These are phyloP conservation scores for Lithosia quadra DNA, from an alignment of 2,888 invertebrate genomes.

Conservation along the genomic window DNA sequence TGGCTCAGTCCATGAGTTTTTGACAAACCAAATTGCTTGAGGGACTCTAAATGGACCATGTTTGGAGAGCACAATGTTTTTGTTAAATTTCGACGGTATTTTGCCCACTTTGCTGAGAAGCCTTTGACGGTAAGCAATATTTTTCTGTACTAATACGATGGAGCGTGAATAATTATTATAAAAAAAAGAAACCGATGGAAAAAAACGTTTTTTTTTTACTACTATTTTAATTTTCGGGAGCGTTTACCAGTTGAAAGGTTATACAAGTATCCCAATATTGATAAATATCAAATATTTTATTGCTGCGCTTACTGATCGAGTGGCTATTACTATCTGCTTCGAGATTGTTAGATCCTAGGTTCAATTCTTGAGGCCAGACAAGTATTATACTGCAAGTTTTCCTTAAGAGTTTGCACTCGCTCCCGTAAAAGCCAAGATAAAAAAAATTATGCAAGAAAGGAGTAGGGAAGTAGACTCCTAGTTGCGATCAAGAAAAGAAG, in stretches of 20 bases:
- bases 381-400: neutral
- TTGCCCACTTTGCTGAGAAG: neutral
- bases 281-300: no score
- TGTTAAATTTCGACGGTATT: neutral
- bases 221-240: no score
- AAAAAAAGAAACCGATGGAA: no score
- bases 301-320: no score
- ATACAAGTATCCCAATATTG: no score
- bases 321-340: no score
- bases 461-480: neutral
- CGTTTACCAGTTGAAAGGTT: no score
- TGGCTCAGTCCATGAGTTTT: constrained; percentile 38
- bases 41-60: constrained; percentile 5
- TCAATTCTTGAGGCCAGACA: no score
- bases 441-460: neutral
- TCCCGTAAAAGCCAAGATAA: neutral
- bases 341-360: no score
- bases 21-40: constrained; percentile 27
- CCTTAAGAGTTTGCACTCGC: neutral
- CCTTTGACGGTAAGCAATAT: neutral
- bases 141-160: no score
- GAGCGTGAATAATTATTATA: no score
- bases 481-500: neutral
- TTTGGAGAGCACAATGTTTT: neutral
- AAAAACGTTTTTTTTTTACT: no score